Evolutionary conservation across 2,113 vertebrate species (phyloP).

Genomic region (Mirounga angustirostris): DNA sequence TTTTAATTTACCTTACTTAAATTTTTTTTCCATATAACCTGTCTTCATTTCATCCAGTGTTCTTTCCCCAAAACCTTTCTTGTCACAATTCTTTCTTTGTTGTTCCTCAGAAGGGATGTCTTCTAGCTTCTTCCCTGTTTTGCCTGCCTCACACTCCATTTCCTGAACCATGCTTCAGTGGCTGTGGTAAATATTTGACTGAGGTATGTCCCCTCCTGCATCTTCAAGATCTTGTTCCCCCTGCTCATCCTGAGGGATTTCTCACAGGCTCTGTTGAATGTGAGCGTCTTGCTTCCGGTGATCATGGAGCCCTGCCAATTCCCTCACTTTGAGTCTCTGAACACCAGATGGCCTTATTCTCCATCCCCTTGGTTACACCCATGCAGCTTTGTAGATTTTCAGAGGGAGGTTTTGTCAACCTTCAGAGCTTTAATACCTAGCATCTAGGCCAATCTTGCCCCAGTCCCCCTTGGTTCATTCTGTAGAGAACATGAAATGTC

Average conservation of each 20-base stretch:
- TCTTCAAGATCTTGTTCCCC: not conserved
- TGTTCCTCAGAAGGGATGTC: not conserved
- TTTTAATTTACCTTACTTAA: slow-evolving; percentile 9
- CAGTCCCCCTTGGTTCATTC: not conserved
- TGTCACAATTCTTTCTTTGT: rapidly evolving
- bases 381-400: not conserved
- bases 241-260: not conserved
- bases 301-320: not conserved
- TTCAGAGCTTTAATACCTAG: not conserved
- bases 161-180: not conserved
- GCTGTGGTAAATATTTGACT: not conserved
- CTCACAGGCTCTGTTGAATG: not conserved
- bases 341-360: not conserved
- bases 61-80: not conserved
- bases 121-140: not conserved
- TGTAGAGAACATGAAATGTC: not conserved
- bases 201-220: rapidly evolving
- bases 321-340: not conserved
- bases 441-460: too few relatives aligned
- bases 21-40: not conserved
- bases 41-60: not conserved
- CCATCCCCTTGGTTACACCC: rapidly evolving
- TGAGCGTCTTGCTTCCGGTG: not conserved
- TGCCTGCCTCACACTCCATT: not conserved
- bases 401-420: not conserved